Conservation (phyloP, 1,140 invertebrate species). For the Pissodes strobi region DNA sequence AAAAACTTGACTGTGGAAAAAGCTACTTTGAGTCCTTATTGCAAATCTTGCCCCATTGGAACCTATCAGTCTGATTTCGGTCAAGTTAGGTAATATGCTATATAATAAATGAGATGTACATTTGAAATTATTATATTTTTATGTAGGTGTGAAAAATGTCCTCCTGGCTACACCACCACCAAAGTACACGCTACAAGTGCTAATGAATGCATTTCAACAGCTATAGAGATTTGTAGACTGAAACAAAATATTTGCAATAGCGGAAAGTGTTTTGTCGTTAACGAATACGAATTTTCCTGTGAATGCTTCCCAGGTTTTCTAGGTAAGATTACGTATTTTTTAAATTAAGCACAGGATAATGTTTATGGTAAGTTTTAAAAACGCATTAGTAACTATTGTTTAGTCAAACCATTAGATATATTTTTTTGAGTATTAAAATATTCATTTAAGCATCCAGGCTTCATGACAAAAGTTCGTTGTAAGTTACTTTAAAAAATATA, state of each 20-base stretch:
- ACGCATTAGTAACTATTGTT: no score
- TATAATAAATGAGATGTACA: not conserved
- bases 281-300: conserved; percentile 55
- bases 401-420: no score
- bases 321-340: no score
- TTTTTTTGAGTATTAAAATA: no score
- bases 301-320: conserved; percentile 46
- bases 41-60: conserved; percentile 65
- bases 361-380: no score
- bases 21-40: conserved; percentile 56
- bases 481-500: no score
- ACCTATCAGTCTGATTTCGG: conserved; percentile 66
- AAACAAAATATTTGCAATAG: conserved; percentile 52
- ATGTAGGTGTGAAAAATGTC: conserved; percentile 61
- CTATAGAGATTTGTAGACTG: conserved; percentile 49
- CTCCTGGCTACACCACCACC: conserved; percentile 61
- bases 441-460: no score
- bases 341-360: no score
- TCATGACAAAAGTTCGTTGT: no score
- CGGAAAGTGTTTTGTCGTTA: conserved; percentile 53
- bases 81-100: conserved; percentile 47
- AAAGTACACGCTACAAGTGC: conserved; percentile 55
- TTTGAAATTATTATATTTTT: not conserved
- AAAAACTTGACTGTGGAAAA: conserved; percentile 36
- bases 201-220: conserved; percentile 59